Conservation (phyloP, 2,888 invertebrate species). For the Dryadula phaetusa region DNA sequence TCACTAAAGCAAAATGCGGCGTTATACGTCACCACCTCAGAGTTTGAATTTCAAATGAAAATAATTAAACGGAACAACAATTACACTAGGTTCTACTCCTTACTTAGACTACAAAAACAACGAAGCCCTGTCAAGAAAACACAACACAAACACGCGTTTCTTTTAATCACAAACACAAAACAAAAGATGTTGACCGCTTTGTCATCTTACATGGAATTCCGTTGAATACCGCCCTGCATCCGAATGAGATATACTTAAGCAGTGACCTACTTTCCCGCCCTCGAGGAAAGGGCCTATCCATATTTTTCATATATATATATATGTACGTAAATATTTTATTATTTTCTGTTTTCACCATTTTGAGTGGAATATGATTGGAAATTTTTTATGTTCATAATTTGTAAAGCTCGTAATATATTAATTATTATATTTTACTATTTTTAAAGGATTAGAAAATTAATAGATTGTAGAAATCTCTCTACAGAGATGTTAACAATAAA, state of each 20-base stretch:
- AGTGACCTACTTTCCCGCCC: neutral
- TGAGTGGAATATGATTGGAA: neutral
- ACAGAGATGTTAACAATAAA: too few species aligned
- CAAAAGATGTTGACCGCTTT: slow-evolving; percentile 1
- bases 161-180: neutral
- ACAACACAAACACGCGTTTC: too few species aligned
- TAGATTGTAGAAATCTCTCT: too few species aligned
- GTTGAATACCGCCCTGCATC: neutral
- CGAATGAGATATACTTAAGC: slow-evolving; percentile 2
- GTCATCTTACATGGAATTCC: slow-evolving; percentile 9
- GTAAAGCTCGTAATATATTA: neutral
- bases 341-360: neutral
- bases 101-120: too few species aligned
- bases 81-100: too few species aligned
- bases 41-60: too few species aligned
- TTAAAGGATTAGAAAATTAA: too few species aligned
- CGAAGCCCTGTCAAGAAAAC: too few species aligned
- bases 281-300: neutral
- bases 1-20: too few species aligned
- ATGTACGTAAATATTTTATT: neutral
- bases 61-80: too few species aligned
- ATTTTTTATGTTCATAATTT: neutral
- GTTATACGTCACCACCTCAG: too few species aligned
- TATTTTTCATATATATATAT: neutral
- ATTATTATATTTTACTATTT: too few species aligned